Evolutionary conservation across 2,888 invertebrate species (phyloP), one percentile per base, ranked within the genome.

Genomic region (Hetaerina titia): DNA sequence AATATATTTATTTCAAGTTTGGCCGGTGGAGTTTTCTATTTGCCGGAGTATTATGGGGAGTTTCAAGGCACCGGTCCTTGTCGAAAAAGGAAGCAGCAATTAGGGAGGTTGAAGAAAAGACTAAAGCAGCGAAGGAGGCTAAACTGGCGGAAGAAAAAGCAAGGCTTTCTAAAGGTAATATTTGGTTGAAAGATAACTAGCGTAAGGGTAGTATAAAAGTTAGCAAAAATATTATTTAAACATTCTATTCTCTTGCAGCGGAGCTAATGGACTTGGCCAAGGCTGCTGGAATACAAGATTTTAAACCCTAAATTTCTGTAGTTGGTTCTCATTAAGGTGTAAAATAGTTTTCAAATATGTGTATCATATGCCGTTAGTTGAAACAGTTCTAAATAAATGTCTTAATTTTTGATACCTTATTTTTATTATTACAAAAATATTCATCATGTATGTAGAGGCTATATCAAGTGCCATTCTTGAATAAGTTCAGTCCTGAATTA

Each of bases 21-120:
- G 98, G 98, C 95, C 97, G 99, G 96, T 99, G 98, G 98, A 98
- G 98, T 95, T 97, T 98, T 96, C 97, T 99, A 6, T 96, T 97
- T 0, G 97, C 97, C 0, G 99, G 99, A 63, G 97, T 99, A 95
- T 96, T 98, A 0, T 99, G 98, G 96, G 99, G 99, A 94, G 97
- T 98, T 0, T 98, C 98, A 96, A 96, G 96, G 95, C 96, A 96
- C 13, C 95, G 95, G 63, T 95, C 95, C 31, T 95, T 96, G 74
- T 95, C 95, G 60, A 96, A 96, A 95, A 96, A 96, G 90, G 96
- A 96, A 96, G 95, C 95, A 11, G 95, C 95, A 56, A 95, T 96
- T 25, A 96, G 96, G 94, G 96, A 96, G 95, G 95, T 96, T 94
- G 96, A 96, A 95, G 95, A 95, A n/a, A 95, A 96, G 95, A 96